phyloP scores from a whole-genome alignment of 37 sponge, comb jelly and placozoan genomes.

The Axinella damicornis region DNA sequence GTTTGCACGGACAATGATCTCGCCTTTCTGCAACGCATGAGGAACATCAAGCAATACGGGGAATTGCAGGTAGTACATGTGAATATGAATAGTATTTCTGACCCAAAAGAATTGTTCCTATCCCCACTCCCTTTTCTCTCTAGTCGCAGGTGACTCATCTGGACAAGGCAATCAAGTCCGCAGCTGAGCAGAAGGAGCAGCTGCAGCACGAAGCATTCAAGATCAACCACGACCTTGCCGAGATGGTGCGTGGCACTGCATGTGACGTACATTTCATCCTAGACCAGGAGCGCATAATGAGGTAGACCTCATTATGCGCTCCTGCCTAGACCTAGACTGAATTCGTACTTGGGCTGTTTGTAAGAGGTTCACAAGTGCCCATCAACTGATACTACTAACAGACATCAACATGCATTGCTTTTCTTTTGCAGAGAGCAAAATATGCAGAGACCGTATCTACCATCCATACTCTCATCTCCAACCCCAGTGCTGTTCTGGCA shows the following conservation, averaged over 20 bases:
- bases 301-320: too few species aligned
- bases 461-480: background rate
- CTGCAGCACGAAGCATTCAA: slow-evolving; percentile 15
- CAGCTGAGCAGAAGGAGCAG: slow-evolving; percentile 14
- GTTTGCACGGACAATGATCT: slow-evolving; percentile 29
- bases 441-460: background rate
- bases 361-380: too few species aligned
- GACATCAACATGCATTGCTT: too few species aligned
- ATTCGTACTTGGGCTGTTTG: too few species aligned
- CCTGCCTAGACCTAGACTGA: too few species aligned
- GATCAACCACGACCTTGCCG: background rate
- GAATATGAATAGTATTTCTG: too few species aligned
- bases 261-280: background rate
- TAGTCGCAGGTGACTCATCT: slow-evolving; percentile 5
- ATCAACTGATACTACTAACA: too few species aligned
- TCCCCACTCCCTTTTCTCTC: background rate
- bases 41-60: background rate
- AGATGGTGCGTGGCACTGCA: slow-evolving; percentile 1
- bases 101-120: too few species aligned
- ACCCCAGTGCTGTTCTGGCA: background rate
- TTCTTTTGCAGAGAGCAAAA: background rate
- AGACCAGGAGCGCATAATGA: too few species aligned
- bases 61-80: background rate
- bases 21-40: slow-evolving; percentile 23
- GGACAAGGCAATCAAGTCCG: background rate